These are phyloP conservation scores for Ochotona curzoniae DNA, from an alignment of 2,113 vertebrate species.

Conservation along the genomic window DNA sequence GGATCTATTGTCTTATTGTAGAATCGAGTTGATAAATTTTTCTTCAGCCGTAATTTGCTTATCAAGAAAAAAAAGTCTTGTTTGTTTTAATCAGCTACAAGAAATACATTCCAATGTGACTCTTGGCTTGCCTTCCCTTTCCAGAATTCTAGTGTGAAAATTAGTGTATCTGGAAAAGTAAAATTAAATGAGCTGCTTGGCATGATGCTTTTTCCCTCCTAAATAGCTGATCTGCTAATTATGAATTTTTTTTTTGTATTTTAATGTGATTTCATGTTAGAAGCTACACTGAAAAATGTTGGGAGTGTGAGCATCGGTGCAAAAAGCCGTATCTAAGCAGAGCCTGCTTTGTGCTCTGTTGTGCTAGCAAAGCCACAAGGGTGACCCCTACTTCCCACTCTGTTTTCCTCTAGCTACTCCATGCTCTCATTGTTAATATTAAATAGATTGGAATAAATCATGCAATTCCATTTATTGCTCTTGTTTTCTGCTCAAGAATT, in stretches of 20 bases:
- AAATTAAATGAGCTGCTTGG: background rate
- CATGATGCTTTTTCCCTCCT: background rate
- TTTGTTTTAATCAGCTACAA: conserved; percentile 47
- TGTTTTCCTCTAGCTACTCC: background rate
- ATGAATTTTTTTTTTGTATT: background rate
- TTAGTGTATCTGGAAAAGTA: background rate
- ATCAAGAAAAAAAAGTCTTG: background rate
- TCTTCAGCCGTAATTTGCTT: background rate
- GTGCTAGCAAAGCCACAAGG: background rate
- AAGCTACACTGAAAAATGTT: background rate
- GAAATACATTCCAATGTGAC: background rate
- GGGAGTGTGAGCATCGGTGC: background rate
- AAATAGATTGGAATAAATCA: background rate
- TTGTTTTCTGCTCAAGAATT: background rate
- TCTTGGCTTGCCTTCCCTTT: background rate
- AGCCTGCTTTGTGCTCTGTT: accelerated
- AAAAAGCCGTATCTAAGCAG: background rate
- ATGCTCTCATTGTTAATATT: background rate
- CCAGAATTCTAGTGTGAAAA: conserved; percentile 12
- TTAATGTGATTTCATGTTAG: conserved; percentile 38
- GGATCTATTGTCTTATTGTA: background rate
- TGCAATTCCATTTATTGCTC: background rate
- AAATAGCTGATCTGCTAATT: background rate
- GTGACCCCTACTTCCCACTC: accelerated
- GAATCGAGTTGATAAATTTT: background rate